Evolutionary conservation across 1,140 invertebrate genomes (phyloP).

Genomic region (Aplysia californica): DNA sequence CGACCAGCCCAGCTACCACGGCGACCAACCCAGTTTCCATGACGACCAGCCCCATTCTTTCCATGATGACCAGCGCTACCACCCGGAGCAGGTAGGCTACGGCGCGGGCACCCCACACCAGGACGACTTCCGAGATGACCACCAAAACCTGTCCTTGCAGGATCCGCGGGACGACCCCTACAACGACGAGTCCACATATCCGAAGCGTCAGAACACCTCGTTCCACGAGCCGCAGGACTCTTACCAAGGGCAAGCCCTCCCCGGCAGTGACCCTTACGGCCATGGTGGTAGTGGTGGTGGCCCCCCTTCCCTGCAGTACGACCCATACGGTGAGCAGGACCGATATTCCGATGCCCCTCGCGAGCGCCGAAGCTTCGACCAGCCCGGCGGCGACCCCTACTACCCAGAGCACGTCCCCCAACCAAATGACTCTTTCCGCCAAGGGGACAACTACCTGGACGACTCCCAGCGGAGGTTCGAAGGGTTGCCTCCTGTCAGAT

Average conservation of each 20-base stretch:
- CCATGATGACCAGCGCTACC: conserved; percentile 16
- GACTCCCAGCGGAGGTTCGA: conserved; percentile 36
- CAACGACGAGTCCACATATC: conserved; percentile 9
- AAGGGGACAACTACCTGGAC: conserved; percentile 3
- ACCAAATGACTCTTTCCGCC: conserved; percentile 14
- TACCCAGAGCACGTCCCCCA: conserved; percentile 5
- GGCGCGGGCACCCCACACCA: too few relatives aligned
- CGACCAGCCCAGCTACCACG: conserved; percentile 20
- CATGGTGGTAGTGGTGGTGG: conserved; percentile 16
- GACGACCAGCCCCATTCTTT: conserved; percentile 16
- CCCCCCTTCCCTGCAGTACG: conserved; percentile 9
- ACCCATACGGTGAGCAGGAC: conserved; percentile 18
- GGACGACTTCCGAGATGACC: conserved; percentile 11
- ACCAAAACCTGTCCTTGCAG: not conserved
- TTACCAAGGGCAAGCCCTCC: conserved; percentile 26
- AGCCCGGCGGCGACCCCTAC: conserved; percentile 8
- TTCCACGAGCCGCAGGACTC: conserved; percentile 24
- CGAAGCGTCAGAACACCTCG: conserved; percentile 12
- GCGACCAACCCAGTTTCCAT: conserved; percentile 19
- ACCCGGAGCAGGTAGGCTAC: not conserved
- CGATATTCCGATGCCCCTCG: conserved; percentile 26
- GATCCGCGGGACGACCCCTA: conserved; percentile 20
- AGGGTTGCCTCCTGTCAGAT: conserved; percentile 53
- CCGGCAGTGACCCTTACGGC: conserved; percentile 7
- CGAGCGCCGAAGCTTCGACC: conserved; percentile 23